Evolutionary conservation across 2,797 vertebrate genomes (phyloP).

Genomic region (Oryzias dopingdopingensis): DNA sequence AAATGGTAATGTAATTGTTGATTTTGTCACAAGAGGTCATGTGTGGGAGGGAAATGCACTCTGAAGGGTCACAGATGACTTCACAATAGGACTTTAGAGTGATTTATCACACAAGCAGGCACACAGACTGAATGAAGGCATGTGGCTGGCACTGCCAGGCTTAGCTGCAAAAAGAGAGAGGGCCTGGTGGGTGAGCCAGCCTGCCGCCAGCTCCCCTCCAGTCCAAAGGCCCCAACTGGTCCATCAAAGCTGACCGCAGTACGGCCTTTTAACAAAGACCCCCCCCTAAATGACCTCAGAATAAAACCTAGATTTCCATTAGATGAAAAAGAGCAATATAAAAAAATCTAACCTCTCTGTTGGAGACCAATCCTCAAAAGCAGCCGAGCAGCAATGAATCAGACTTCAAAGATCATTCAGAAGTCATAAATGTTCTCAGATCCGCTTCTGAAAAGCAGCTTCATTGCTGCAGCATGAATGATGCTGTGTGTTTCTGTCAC

Average conservation of each 20-base stretch:
- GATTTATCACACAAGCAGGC: conserved; percentile 21
- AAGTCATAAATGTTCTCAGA: conserved; percentile 51
- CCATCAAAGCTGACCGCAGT: conserved; percentile 26
- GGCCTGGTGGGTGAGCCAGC: conserved; percentile 37
- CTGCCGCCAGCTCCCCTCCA: conserved; percentile 19
- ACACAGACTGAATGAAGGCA: conserved; percentile 48
- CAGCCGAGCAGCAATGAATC: conserved; percentile 56
- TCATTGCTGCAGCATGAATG: conserved; percentile 39
- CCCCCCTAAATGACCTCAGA: conserved; percentile 19
- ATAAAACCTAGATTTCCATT: conserved; percentile 38
- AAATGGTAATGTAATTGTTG: conserved; percentile 1
- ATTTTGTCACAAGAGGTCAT: neutral
- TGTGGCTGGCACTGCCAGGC: conserved; percentile 75
- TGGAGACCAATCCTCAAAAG: conserved; percentile 63
- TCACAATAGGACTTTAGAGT: conserved; percentile 65
- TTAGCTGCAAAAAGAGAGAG: conserved; percentile 42
- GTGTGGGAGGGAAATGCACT: conserved; percentile 42
- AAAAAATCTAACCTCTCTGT: conserved; percentile 49
- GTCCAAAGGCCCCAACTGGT: conserved; percentile 4
- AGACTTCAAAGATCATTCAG: conserved; percentile 60
- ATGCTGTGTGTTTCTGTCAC: conserved; percentile 44
- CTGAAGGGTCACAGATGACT: conserved; percentile 48
- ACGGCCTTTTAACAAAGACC: conserved; percentile 30
- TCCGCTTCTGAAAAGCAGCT: conserved; percentile 37
- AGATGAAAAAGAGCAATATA: conserved; percentile 39